These are phyloP conservation scores for Gracilinanus agilis DNA, from an alignment of 2,113 vertebrate species.

Conservation along the genomic window DNA sequence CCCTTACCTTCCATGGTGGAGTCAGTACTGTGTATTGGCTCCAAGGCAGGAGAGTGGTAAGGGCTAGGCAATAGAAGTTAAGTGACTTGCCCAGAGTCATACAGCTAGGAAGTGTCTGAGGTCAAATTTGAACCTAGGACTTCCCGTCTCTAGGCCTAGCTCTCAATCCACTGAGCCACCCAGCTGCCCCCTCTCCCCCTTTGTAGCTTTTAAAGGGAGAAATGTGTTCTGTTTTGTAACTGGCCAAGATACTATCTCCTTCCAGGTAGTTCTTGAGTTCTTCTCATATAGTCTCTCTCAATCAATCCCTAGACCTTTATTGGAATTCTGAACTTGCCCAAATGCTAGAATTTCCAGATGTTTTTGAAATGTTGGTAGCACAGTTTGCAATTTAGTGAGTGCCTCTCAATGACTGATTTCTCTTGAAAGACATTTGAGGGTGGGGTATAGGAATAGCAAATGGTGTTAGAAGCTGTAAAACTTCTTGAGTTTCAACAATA, in stretches of 20 bases:
- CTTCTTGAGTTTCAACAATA: slow-evolving; percentile 25
- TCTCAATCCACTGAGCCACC: no score
- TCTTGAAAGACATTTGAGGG: slow-evolving; percentile 33
- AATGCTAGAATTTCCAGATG: slow-evolving; percentile 37
- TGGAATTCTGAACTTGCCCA: slow-evolving; percentile 20
- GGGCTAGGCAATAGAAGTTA: no score
- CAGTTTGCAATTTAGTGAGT: slow-evolving; percentile 20
- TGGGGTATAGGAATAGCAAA: not conserved
- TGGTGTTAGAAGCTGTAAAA: slow-evolving; percentile 1
- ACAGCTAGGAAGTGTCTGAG: no score
- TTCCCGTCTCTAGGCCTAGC: no score
- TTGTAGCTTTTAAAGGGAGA: not conserved
- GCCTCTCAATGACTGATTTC: slow-evolving; percentile 15
- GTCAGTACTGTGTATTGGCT: no score
- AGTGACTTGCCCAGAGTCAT: no score
- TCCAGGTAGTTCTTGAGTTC: slow-evolving; percentile 8
- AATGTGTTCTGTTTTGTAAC: not conserved
- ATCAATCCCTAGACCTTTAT: not conserved
- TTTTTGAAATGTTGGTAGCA: slow-evolving; percentile 45
- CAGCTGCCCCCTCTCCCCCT: no score
- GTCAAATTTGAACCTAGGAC: no score
- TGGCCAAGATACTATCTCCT: not conserved
- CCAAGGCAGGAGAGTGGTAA: no score
- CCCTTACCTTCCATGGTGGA: no score
- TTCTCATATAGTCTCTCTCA: not conserved